A percentile compares a stretch with the other conserved stretches of the same genome.
Conservation (phyloP, 2,888 invertebrate genomes). For the Trileptium ribeirensis region DNA sequence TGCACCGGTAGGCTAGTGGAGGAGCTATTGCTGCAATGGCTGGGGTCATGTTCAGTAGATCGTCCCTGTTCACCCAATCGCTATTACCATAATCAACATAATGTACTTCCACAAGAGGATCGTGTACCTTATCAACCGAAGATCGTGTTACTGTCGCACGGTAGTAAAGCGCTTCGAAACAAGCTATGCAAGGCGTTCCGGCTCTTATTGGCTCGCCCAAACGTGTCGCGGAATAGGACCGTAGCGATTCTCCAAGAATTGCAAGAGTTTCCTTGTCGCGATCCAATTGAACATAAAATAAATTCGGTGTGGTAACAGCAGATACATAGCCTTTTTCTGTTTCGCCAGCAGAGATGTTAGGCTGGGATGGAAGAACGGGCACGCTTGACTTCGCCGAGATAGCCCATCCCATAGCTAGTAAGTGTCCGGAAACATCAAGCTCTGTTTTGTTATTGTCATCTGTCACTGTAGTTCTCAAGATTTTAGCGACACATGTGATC, state of each 20-base stretch:
- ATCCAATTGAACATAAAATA: constrained; percentile 8
- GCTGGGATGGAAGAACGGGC: background rate
- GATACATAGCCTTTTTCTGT: background rate
- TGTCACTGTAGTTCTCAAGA: background rate
- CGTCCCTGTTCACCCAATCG: background rate
- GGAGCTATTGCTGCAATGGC: background rate
- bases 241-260: background rate
- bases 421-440: background rate
- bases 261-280: background rate
- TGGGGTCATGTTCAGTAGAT: background rate
- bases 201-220: background rate
- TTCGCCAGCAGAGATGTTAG: background rate
- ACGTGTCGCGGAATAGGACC: background rate
- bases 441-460: background rate
- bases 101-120: background rate
- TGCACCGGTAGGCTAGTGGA: constrained; percentile 1
- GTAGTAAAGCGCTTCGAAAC: background rate
- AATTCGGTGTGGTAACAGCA: background rate
- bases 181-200: background rate
- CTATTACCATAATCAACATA: constrained; percentile 13
- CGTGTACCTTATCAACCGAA: background rate
- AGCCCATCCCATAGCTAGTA: background rate
- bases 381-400: background rate
- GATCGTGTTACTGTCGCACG: background rate
- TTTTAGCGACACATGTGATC: background rate